Conservation (phyloP, 2,113 vertebrate species). For the Hippocampus mohnikei region DNA sequence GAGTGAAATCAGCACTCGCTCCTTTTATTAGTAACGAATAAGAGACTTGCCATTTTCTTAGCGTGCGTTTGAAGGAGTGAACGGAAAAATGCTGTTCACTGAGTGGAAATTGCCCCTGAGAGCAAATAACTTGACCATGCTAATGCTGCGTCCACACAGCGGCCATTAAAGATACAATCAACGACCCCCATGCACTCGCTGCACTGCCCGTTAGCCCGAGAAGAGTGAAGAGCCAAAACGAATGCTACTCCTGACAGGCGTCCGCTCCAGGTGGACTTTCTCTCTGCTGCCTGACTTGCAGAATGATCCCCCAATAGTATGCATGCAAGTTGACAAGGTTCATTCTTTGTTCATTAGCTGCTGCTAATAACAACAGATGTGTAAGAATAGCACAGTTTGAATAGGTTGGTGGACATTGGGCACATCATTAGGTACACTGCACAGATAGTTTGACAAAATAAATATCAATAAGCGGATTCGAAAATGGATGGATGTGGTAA, state of each 20-base stretch:
- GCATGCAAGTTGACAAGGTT: slow-evolving; percentile 56
- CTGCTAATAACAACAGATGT: slow-evolving; percentile 56
- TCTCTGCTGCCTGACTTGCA: slow-evolving; percentile 18
- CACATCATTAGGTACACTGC: neutral
- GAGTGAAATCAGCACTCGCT: slow-evolving; percentile 29
- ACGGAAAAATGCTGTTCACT: slow-evolving; percentile 74
- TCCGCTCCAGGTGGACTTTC: slow-evolving; percentile 14
- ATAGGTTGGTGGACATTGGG: neutral
- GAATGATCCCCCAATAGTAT: slow-evolving; percentile 37
- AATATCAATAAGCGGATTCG: neutral
- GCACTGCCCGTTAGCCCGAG: slow-evolving; percentile 40
- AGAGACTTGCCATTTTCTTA: slow-evolving; percentile 68
- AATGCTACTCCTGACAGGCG: slow-evolving; percentile 1
- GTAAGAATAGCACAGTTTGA: neutral
- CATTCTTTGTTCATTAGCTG: slow-evolving; percentile 65
- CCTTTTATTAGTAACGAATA: slow-evolving; percentile 43
- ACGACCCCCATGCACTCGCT: slow-evolving; percentile 70
- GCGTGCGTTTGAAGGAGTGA: slow-evolving; percentile 67
- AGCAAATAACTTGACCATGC: slow-evolving; percentile 77
- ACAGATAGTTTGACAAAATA: neutral
- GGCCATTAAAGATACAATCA: slow-evolving; percentile 79
- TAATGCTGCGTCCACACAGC: slow-evolving; percentile 67
- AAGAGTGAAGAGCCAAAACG: slow-evolving; percentile 36
- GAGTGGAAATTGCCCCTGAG: slow-evolving; percentile 78
- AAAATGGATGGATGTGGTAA: no score